Conservation (phyloP, 2,888 invertebrate species). For the Euphydryas editha region DNA sequence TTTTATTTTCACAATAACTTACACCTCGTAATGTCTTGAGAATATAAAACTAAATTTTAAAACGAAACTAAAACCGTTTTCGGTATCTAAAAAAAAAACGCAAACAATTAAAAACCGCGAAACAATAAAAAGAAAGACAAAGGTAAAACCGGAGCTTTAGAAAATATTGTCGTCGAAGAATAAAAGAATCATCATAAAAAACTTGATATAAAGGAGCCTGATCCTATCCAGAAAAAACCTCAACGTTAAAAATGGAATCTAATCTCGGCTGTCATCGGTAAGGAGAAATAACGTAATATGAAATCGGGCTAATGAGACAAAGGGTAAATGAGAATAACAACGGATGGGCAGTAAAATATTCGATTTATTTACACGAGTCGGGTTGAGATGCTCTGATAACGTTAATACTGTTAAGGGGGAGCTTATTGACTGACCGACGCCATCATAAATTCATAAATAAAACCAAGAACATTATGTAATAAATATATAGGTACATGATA, state of each 20-base stretch:
- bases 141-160: constrained; percentile 4
- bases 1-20: too few species aligned
- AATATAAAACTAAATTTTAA: not conserved
- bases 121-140: constrained; percentile 7
- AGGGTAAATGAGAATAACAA: constrained; percentile 82
- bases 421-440: constrained; percentile 26
- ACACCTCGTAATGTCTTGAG: not conserved
- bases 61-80: not conserved
- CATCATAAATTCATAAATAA: too few species aligned
- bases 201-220: constrained; percentile 48
- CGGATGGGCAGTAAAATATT: constrained; percentile 76
- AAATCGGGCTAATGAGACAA: constrained; percentile 80
- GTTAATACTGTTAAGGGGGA: constrained; percentile 65
- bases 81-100: not conserved
- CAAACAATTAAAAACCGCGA: constrained; percentile 14
- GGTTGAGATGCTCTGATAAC: constrained; percentile 76
- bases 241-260: constrained; percentile 60
- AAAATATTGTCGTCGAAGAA: constrained; percentile 38
- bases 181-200: constrained; percentile 47
- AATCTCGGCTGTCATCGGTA: constrained; percentile 77
- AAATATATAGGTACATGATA: too few species aligned
- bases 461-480: too few species aligned
- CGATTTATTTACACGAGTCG: constrained; percentile 78
- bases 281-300: constrained; percentile 72
- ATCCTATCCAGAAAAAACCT: constrained; percentile 51